Evolutionary conservation across 2,797 vertebrate genomes (phyloP).

Genomic region (Valencia hispanica): DNA sequence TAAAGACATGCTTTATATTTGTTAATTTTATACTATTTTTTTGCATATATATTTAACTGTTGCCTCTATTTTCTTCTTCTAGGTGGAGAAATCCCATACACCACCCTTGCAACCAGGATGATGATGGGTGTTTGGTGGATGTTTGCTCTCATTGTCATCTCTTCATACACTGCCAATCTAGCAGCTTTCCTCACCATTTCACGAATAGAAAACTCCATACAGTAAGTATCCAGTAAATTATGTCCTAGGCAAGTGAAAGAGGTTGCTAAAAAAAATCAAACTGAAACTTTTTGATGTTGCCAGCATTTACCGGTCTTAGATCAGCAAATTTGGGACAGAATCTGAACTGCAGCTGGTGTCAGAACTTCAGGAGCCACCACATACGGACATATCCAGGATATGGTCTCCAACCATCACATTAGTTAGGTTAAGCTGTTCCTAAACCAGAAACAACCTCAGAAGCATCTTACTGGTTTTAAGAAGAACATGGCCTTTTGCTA

Average conservation of each 20-base stretch:
- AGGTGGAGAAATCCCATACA: constrained; percentile 98
- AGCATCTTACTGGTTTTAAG: neutral
- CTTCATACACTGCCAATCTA: constrained; percentile 97
- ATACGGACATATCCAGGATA: neutral
- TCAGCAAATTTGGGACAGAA: neutral
- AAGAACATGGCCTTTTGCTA: neutral
- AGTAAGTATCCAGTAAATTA: constrained; percentile 83
- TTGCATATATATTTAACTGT: constrained; percentile 11
- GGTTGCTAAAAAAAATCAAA: neutral
- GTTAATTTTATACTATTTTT: constrained; percentile 2
- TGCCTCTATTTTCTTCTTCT: neutral
- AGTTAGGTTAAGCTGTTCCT: neutral
- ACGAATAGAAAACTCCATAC: constrained; percentile 97
- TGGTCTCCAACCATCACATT: neutral
- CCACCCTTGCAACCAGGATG: constrained; percentile 96
- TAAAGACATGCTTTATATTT: constrained; percentile 5
- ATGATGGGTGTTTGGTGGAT: constrained; percentile 99
- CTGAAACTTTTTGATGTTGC: neutral
- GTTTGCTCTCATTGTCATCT: constrained; percentile 98
- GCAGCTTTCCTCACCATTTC: constrained; percentile 98
- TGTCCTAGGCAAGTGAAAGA: neutral
- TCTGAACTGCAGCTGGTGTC: neutral
- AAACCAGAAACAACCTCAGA: neutral
- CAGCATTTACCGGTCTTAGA: neutral
- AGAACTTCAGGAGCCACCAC: neutral